A percentile compares a stretch with the other conserved stretches of the same genome.
Conservation (phyloP, 2,797 vertebrate genomes). For the Novumbra hubbsi region DNA sequence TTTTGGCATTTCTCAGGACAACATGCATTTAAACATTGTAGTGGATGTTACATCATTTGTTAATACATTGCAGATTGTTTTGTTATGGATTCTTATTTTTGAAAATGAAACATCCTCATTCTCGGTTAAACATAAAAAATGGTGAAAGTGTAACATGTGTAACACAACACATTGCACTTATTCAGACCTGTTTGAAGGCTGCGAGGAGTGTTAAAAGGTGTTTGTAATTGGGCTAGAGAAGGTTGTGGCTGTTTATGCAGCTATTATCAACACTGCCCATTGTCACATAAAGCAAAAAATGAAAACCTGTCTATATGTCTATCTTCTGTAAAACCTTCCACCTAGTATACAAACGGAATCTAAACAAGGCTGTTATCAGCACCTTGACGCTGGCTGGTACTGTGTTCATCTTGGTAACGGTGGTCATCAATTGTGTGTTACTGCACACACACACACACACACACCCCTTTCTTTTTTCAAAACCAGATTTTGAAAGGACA, state of each 20-base stretch:
- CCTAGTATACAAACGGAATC: constrained; percentile 52
- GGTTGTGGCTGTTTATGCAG: not conserved
- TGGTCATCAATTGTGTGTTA: constrained; percentile 29
- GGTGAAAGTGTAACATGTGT: not conserved
- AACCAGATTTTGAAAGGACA: constrained; percentile 41
- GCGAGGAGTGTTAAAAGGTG: not conserved
- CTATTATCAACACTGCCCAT: not conserved
- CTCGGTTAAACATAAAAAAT: not conserved
- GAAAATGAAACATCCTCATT: not conserved
- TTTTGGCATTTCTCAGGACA: not conserved
- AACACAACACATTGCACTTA: not conserved
- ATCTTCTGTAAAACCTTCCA: constrained; percentile 57
- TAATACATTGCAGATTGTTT: not conserved
- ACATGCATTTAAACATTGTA: not conserved
- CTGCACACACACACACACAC: constrained; percentile 17
- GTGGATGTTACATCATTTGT: not conserved
- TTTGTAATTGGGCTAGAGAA: not conserved
- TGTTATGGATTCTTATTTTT: not conserved
- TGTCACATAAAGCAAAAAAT: constrained; percentile 58
- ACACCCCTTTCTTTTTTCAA: constrained; percentile 46
- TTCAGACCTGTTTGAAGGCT: not conserved
- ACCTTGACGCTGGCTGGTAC: constrained; percentile 34
- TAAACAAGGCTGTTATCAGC: constrained; percentile 46
- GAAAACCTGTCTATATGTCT: constrained; percentile 19
- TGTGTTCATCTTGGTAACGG: constrained; percentile 35